Evolutionary conservation across 1,140 invertebrate species (phyloP).

Genomic region (Pseudomyrmex dendroicus): DNA sequence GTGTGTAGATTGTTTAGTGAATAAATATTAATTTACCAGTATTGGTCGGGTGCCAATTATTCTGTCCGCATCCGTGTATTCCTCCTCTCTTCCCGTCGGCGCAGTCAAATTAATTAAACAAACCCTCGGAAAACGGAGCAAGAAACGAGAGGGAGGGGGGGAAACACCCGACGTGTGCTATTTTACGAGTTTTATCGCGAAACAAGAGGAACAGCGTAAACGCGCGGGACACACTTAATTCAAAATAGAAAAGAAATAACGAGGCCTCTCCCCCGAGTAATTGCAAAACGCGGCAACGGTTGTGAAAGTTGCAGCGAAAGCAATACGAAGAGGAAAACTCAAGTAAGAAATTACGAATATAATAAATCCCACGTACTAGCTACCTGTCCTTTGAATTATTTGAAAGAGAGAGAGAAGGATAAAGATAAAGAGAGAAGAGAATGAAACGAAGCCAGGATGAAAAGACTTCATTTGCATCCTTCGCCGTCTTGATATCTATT

Average conservation of each 20-base stretch:
- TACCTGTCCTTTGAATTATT: constrained; percentile 29
- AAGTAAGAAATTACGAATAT: not conserved
- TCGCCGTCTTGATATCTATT: constrained; percentile 29
- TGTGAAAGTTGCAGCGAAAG: not conserved
- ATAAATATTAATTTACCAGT: constrained; percentile 40
- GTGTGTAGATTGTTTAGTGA: constrained; percentile 4
- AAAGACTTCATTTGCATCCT: constrained; percentile 14
- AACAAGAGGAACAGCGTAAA: constrained; percentile 8
- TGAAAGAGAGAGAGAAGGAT: not conserved
- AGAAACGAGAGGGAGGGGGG: not conserved
- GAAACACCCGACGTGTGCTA: constrained; percentile 4
- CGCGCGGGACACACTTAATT: not conserved
- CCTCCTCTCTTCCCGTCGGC: not conserved
- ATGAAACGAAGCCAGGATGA: not conserved
- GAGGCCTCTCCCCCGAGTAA: not conserved
- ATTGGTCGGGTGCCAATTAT: constrained; percentile 43
- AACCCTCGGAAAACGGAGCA: not conserved
- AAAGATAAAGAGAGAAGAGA: too few species aligned
- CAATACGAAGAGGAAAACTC: not conserved
- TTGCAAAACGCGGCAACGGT: not conserved
- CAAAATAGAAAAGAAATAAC: constrained; percentile 19
- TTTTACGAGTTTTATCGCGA: not conserved
- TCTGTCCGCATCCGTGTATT: not conserved
- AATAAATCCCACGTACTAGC: constrained; percentile 23
- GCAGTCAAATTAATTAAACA: constrained; percentile 27